These are phyloP conservation scores for Amblyopsis hoosieri DNA, from an alignment of 2,797 vertebrate species.

Conservation along the genomic window DNA sequence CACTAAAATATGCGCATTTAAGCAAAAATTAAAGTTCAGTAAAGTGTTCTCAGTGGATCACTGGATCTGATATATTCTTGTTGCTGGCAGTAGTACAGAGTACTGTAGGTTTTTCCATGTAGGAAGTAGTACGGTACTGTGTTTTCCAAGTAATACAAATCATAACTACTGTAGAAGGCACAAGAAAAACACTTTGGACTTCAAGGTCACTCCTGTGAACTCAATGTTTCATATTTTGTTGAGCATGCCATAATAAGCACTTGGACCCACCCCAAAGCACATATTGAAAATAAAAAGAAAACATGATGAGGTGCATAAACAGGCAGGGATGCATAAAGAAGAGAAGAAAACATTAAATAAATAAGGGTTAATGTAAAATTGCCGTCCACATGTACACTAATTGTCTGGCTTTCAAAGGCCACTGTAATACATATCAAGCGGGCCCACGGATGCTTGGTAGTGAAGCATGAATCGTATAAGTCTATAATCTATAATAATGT, in stretches of 20 bases:
- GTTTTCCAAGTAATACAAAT: neutral
- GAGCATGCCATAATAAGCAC: slow-evolving; percentile 19
- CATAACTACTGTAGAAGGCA: neutral
- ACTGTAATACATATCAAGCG: neutral
- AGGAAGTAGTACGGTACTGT: no score
- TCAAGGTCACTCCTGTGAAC: slow-evolving; percentile 26
- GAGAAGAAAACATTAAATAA: slow-evolving; percentile 20
- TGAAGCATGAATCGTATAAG: neutral
- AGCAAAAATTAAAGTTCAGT: slow-evolving; percentile 12
- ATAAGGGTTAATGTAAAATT: slow-evolving; percentile 13
- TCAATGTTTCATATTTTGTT: slow-evolving; percentile 37
- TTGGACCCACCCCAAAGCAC: slow-evolving; percentile 42
- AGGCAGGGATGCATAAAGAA: slow-evolving; percentile 3
- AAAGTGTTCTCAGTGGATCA: neutral
- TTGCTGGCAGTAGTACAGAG: no score
- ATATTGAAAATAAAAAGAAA: slow-evolving; percentile 2
- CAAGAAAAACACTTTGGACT: slow-evolving; percentile 26
- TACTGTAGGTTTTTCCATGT: no score
- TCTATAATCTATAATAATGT: no score
- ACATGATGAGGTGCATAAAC: slow-evolving; percentile 40
- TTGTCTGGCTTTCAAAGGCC: slow-evolving; percentile 14
- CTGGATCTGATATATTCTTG: neutral
- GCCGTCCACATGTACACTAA: slow-evolving; percentile 9
- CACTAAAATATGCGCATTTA: slow-evolving; percentile 18
- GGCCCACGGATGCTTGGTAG: slow-evolving; percentile 2